A percentile compares a stretch with the other conserved stretches of the same genome.
phyloP scores from a whole-genome alignment of 2,113 vertebrate species.

The Tricholaema leucomelas region DNA sequence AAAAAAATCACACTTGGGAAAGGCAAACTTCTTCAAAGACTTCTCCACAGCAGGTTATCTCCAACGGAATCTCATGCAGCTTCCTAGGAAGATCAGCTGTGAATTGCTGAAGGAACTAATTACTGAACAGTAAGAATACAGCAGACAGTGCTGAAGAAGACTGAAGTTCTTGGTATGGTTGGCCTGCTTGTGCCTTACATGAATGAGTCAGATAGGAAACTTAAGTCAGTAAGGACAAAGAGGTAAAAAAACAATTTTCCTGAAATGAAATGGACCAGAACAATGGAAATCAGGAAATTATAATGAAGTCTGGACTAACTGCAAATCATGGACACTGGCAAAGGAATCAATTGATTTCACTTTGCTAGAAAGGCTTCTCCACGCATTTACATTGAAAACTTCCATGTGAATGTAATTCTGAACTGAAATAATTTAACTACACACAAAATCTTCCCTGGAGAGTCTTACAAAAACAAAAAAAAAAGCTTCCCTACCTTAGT shows the following conservation, averaged over 20 bases:
- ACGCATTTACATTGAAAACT: background rate
- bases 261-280: background rate
- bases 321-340: background rate
- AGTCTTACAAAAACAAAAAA: background rate
- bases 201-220: background rate
- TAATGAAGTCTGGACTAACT: background rate
- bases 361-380: background rate
- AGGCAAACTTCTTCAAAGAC: conserved; percentile 37
- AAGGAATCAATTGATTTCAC: background rate
- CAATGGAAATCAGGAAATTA: background rate
- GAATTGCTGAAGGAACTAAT: conserved; percentile 42
- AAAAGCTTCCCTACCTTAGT: background rate
- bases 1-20: conserved; percentile 29
- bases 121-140: background rate
- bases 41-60: conserved; percentile 7
- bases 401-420: background rate
- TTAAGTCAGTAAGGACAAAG: background rate
- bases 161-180: background rate
- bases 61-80: background rate
- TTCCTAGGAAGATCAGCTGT: conserved; percentile 19
- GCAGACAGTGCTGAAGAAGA: background rate
- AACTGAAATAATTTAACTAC: background rate
- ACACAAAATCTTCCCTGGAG: background rate
- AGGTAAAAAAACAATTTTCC: background rate
- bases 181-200: background rate